Conservation (phyloP, 2,888 invertebrate genomes). For the Limnephilus lunatus region DNA sequence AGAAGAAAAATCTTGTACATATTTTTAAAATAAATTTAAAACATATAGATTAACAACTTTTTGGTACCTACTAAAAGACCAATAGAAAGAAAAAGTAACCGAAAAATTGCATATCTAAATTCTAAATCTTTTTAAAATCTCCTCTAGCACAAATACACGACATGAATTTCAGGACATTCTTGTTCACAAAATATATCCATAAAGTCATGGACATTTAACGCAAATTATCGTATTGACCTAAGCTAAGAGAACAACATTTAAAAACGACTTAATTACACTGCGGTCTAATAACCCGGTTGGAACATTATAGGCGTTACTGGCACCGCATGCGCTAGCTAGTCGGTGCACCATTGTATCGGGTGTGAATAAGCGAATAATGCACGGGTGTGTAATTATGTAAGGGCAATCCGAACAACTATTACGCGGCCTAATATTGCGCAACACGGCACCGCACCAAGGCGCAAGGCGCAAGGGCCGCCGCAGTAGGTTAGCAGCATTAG, state of each 20-base stretch:
- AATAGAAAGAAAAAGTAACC: background rate
- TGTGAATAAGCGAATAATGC: constrained; percentile 23
- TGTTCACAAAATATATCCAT: background rate
- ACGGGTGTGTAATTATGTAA: constrained; percentile 44
- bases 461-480: constrained; percentile 31
- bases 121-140: too few relatives aligned
- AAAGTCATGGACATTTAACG: background rate
- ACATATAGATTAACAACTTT: background rate
- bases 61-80: too few relatives aligned
- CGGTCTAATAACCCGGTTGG: background rate
- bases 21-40: too few relatives aligned
- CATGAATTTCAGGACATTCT: background rate
- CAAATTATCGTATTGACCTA: background rate
- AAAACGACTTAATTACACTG: background rate
- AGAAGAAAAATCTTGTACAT: too few relatives aligned
- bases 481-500: constrained; percentile 29
- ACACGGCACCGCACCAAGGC: constrained; percentile 15
- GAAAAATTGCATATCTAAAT: background rate
- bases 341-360: constrained; percentile 23
- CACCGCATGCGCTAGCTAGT: background rate
- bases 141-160: background rate
- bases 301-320: background rate
- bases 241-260: background rate
- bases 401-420: constrained; percentile 44
- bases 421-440: constrained; percentile 53